Evolutionary conservation across 2,888 invertebrate species (phyloP).

Genomic region (Blastobasis adustella): DNA sequence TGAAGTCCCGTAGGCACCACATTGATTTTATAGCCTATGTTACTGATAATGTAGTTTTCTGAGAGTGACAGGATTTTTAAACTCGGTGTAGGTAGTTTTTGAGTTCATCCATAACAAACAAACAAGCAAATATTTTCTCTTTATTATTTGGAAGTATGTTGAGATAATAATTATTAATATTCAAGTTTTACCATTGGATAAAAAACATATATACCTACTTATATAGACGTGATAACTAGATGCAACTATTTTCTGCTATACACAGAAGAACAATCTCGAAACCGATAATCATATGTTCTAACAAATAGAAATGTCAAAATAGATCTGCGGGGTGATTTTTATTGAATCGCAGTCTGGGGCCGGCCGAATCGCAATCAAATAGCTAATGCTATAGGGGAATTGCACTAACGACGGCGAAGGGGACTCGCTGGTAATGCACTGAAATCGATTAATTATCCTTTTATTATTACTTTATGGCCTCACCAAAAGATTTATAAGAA

Average conservation of each 20-base stretch:
- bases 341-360: slow-evolving; percentile 50
- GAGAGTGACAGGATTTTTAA: no score
- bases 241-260: neutral
- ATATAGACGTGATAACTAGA: neutral
- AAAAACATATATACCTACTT: no score
- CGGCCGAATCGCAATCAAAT: slow-evolving; percentile 49
- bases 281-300: slow-evolving; percentile 60
- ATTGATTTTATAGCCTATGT: no score
- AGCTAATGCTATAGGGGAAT: slow-evolving; percentile 46
- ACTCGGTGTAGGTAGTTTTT: no score
- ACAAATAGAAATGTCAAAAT: slow-evolving; percentile 65
- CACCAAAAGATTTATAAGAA: slow-evolving; percentile 6
- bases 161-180: no score
- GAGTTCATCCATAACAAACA: no score
- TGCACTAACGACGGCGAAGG: slow-evolving; percentile 44
- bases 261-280: slow-evolving; percentile 40
- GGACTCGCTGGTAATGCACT: slow-evolving; percentile 56
- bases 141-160: no score
- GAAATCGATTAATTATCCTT: slow-evolving; percentile 70
- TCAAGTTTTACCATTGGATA: no score
- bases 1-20: no score
- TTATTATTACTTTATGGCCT: slow-evolving; percentile 70
- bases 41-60: no score
- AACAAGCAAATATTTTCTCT: no score
- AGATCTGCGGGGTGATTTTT: slow-evolving; percentile 53